Evolutionary conservation across 2,797 vertebrate genomes (phyloP), one percentile per base, ranked within the genome.

Genomic region (Esox masquinongy): DNA sequence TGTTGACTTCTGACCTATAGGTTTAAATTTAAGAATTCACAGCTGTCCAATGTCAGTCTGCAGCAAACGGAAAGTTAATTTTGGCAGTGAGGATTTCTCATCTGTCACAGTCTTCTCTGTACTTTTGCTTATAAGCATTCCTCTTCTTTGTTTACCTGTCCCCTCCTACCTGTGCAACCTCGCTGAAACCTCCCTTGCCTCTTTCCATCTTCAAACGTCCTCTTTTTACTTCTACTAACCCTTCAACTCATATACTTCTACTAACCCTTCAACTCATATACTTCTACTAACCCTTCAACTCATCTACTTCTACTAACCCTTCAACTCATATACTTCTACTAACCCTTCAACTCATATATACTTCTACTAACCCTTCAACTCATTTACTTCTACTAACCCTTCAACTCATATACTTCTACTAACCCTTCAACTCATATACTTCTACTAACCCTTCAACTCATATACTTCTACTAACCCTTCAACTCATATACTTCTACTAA

Each of bases 1-100:
- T 51, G 82, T 80, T 80, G 82, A 91, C 88, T 91, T 92, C 83
- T 90, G 87, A 91, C 88, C 90, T 72, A 83, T 36, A 67, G 77
- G 83, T 86, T 86, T 85, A 80, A 73, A 47, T 51, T 69, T 68
- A 86, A 80, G 76, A 84, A 82, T 84, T 76, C 68, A 59, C 83
- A 76, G 74, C 86, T 86, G 73, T 59, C 83, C 74, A 68, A 50
- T 53, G 80, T 19, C n/a, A 74, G 75, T 78, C 31, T 22, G 68
- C 59, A 80, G 76, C 72, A 53, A 87, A 84, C 72, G 80, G 79
- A 81, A 77, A 87, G 83, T 78, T 64, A 81, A 77, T 79, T 64
- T 50, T 66, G 79, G 87, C 81, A 79, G 75, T 84, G 73, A 76
- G 26, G n/a, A 34, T 68, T 47, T 77, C 87, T 88, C 15, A 50